Percentiles rank a stretch among this genome's conserved stretches.
Conservation (phyloP, 2,113 vertebrate genomes). For the Pao palembangensis region DNA sequence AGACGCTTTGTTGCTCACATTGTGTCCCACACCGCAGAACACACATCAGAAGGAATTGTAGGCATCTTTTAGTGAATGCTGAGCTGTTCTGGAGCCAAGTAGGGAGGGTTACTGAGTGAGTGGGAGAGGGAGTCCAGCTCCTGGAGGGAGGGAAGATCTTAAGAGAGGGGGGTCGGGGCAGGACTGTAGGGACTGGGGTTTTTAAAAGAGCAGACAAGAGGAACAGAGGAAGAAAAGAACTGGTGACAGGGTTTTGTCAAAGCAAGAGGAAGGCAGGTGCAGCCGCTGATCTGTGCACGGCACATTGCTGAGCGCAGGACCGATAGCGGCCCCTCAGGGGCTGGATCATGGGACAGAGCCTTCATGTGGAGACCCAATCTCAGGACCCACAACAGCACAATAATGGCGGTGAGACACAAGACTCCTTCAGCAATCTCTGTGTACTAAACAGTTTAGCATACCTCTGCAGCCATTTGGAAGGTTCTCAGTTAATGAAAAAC, state of each 20-base stretch:
- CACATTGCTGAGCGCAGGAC: conserved; percentile 47
- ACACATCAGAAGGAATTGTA: conserved; percentile 87
- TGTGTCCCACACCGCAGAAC: conserved; percentile 41
- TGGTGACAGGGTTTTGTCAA: conserved; percentile 29
- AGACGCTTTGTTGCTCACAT: no score
- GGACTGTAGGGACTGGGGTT: conserved; percentile 46
- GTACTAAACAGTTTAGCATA: conserved; percentile 1
- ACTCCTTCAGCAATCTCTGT: conserved; percentile 18
- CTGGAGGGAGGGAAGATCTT: conserved; percentile 66
- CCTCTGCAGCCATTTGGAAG: neutral
- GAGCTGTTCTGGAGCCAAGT: conserved; percentile 71
- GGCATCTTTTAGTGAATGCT: conserved; percentile 83
- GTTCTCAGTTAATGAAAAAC: conserved; percentile 8
- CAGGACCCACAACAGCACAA: conserved; percentile 54
- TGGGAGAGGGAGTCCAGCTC: conserved; percentile 64
- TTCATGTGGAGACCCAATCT: conserved; percentile 68
- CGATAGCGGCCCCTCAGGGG: conserved; percentile 71
- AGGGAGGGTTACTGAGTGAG: conserved; percentile 35
- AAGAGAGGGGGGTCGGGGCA: conserved; percentile 53
- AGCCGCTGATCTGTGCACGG: conserved; percentile 15
- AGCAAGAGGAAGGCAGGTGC: conserved; percentile 30
- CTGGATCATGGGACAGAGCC: conserved; percentile 79
- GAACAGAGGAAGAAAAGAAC: conserved; percentile 70
- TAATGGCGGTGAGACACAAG: conserved; percentile 66
- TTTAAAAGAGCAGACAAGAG: conserved; percentile 49